A percentile compares a stretch with the other conserved stretches of the same genome.
Evolutionary conservation across 2,113 vertebrate genomes (phyloP).

Genomic region (Sinosuthora webbiana): DNA sequence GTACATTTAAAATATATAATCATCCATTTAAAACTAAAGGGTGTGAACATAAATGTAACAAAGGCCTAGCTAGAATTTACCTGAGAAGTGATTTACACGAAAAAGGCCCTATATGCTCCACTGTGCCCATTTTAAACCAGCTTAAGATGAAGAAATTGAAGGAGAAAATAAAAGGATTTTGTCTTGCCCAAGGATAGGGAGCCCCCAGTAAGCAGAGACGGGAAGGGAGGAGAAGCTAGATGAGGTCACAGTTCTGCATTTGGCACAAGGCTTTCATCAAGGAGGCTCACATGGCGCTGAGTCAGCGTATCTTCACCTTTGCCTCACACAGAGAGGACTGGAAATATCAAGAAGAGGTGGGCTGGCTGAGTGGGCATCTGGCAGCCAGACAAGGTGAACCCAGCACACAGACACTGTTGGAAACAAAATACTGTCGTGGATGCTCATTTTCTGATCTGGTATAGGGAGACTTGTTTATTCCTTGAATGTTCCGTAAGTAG

Average conservation of each 20-base stretch:
- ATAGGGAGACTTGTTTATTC: not conserved
- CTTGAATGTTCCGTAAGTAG: not conserved
- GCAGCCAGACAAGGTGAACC: not conserved
- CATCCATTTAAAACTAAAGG: not conserved
- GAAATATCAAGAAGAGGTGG: not conserved
- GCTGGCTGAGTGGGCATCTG: not conserved
- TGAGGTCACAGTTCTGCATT: not conserved
- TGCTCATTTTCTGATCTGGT: not conserved
- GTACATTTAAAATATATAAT: not conserved
- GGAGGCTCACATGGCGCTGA: not conserved
- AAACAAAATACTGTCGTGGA: not conserved
- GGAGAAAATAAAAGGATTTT: not conserved
- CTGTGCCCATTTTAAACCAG: not conserved
- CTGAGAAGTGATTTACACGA: not conserved
- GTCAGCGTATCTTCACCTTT: not conserved
- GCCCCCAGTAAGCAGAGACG: not conserved
- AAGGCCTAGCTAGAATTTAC: not conserved
- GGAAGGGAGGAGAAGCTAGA: not conserved
- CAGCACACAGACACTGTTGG: not conserved
- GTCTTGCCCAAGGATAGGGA: not conserved
- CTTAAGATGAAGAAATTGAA: not conserved
- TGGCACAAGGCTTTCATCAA: not conserved
- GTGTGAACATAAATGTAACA: not conserved
- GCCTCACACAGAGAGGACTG: not conserved
- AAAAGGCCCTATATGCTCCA: not conserved